Evolutionary conservation across 2,113 vertebrate genomes (phyloP).

Genomic region (Notothenia coriiceps): DNA sequence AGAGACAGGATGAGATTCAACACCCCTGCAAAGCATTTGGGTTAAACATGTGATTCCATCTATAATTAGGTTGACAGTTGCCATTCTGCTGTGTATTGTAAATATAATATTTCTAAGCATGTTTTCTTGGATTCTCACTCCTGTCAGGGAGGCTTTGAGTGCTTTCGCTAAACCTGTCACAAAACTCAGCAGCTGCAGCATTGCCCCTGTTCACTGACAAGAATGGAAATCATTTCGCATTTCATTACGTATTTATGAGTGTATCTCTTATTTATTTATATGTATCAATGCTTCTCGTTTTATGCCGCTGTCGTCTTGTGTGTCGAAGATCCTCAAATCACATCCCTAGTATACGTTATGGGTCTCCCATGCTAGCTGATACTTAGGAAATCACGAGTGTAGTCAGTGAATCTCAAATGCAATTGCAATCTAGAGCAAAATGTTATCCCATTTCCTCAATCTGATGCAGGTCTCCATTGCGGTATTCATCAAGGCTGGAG

Average conservation of each 20-base stretch:
- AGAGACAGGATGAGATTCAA: conserved; percentile 32
- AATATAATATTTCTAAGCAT: conserved; percentile 58
- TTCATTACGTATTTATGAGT: conserved; percentile 71
- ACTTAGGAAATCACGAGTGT: conserved; percentile 18
- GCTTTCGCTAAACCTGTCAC: conserved; percentile 46
- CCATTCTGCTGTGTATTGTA: conserved; percentile 65
- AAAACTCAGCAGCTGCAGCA: conserved; percentile 37
- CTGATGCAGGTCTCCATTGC: conserved; percentile 18
- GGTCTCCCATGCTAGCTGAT: conserved; percentile 23
- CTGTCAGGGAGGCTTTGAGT: conserved; percentile 38
- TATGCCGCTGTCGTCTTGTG: conserved; percentile 36
- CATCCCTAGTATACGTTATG: conserved; percentile 14
- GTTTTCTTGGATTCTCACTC: conserved; percentile 53
- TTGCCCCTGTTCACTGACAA: conserved; percentile 46
- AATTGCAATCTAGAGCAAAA: conserved; percentile 24
- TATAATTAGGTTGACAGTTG: conserved; percentile 71
- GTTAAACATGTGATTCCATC: conserved; percentile 67
- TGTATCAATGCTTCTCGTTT: conserved; percentile 53
- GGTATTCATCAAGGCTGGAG: conserved; percentile 24
- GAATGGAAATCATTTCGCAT: conserved; percentile 68
- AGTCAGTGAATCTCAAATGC: conserved; percentile 21
- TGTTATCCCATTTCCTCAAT: conserved; percentile 2
- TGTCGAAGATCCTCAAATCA: conserved; percentile 34
- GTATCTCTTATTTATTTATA: conserved; percentile 66
- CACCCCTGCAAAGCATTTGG: conserved; percentile 50